Base-by-base conservation (phyloP, 2,888 invertebrate species). In the Trachelus stipa region DNA sequence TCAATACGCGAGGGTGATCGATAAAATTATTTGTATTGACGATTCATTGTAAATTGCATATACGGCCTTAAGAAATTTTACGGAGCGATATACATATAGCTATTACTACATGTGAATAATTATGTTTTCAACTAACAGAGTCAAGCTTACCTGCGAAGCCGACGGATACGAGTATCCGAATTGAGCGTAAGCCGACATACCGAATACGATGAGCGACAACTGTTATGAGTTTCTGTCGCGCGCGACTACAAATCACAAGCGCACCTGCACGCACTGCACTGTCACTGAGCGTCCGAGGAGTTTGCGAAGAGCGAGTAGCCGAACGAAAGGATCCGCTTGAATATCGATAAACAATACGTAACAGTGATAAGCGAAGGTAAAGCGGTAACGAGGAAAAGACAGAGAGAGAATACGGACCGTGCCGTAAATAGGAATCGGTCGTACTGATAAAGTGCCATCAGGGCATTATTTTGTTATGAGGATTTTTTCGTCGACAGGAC, bases 101-200 rank as follows among this genome's bases (percentile, higher is more conserved):
- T 37, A 12, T 37, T 4, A 12, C 37, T 3, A 15, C 15, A 9
- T 0, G 23, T 56, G 56, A 23, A 9, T 56, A 56, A 56, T 56
- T 23, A 0, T 23, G 0, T 23, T 2, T 56, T 9, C 0, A 23
- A 56, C 2, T 9, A 15, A 40, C 40, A 15, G 37, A 23, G 4
- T 56, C 15, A 0, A 71, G 71, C 94, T 93, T 93, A 97, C 97
- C 97, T 97, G 97, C 89, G 97, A 96, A 91, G 97, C 96, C 94
- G 97, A 94, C 94, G 97, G 96, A 94, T 97, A 97, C 90, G 96
- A 94, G 92, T 97, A 97, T 94, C 97, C 97, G 93, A 97, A 97
- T 93, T 97, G 97, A 91, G 97, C 95, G 93, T 97, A 97, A 89
- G 97, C 96, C 92, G 97, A 94, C 94, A 94, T 94, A 33, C 80